These are phyloP conservation scores for Caerostris darwini DNA, from an alignment of 1,140 invertebrate species.

Conservation along the genomic window DNA sequence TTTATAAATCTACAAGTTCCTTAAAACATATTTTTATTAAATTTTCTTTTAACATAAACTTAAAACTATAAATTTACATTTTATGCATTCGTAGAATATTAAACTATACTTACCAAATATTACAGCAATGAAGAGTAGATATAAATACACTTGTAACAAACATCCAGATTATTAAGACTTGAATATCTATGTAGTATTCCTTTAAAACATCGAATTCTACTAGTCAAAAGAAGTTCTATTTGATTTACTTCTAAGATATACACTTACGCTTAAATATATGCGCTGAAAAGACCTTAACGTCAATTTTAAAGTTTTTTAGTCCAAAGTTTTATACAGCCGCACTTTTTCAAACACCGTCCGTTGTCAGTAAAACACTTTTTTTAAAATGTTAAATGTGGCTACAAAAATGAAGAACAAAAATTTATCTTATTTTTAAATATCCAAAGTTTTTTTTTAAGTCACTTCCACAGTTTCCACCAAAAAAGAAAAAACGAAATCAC, in stretches of 20 bases:
- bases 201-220: slow-evolving; percentile 66
- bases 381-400: not conserved
- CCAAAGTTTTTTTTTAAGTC: not conserved
- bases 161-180: slow-evolving; percentile 71
- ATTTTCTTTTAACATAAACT: too few species aligned
- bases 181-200: slow-evolving; percentile 51
- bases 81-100: not conserved
- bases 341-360: not conserved
- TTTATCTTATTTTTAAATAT: not conserved
- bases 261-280: not conserved
- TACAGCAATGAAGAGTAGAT: slow-evolving; percentile 68
- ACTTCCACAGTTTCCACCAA: not conserved
- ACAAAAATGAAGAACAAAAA: not conserved
- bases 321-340: not conserved
- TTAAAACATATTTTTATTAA: too few species aligned
- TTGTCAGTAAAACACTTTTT: not conserved
- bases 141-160: slow-evolving; percentile 73
- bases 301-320: not conserved
- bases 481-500: not conserved
- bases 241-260: slow-evolving; percentile 26
- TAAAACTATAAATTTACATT: too few species aligned
- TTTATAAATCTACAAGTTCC: too few species aligned
- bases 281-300: not conserved
- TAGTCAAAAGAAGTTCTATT: not conserved
- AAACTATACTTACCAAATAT: slow-evolving; percentile 70